A percentile compares a stretch with the other conserved stretches of the same genome.
phyloP scores from a whole-genome alignment of 2,888 invertebrate species.

The Plebejus anna region DNA sequence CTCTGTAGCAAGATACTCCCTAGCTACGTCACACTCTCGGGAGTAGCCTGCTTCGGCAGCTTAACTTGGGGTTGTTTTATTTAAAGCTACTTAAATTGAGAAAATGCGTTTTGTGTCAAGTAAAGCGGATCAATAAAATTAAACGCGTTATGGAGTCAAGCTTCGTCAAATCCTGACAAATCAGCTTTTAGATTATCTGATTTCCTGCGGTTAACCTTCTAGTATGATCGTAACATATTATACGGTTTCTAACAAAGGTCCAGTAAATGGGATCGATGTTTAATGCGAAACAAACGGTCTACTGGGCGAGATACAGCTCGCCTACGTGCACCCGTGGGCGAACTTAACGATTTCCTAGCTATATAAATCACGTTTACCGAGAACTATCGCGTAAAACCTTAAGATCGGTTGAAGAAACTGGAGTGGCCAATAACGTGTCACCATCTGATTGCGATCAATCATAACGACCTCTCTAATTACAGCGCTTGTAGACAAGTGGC shows the following conservation, averaged over 20 bases:
- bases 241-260: neutral
- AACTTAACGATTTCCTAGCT: neutral
- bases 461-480: too few species aligned
- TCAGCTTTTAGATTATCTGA: neutral
- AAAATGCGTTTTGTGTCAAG: too few species aligned
- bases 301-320: neutral
- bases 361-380: constrained; percentile 2
- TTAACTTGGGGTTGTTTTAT: too few species aligned
- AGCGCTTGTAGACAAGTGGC: too few species aligned
- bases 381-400: neutral
- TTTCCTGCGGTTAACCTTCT: neutral
- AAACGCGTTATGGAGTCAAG: too few species aligned
- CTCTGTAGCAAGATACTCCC: too few species aligned
- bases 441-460: too few species aligned
- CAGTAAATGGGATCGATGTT: neutral
- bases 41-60: too few species aligned
- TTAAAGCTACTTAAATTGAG: too few species aligned
- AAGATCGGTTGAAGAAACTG: neutral
- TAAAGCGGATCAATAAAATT: too few species aligned
- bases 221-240: neutral
- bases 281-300: neutral
- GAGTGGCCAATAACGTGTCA: neutral
- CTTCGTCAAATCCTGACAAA: neutral
- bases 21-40: too few species aligned
- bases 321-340: constrained; percentile 1